Evolutionary conservation across 2,797 vertebrate species (phyloP).

Genomic region (Amblyraja radiata): DNA sequence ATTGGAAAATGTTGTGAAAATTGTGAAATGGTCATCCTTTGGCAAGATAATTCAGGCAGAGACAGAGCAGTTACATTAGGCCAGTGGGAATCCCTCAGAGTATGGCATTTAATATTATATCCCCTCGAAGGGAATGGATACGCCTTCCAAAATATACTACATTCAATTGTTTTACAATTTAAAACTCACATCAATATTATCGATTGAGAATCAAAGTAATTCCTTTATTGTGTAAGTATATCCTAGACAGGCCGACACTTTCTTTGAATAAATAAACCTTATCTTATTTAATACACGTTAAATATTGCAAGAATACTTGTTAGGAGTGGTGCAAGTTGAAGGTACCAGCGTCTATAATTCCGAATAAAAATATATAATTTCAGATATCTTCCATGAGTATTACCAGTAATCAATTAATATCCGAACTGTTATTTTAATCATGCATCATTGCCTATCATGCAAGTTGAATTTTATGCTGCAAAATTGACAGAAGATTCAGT

Average conservation of each 20-base stretch:
- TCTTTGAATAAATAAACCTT: background rate
- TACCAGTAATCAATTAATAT: background rate
- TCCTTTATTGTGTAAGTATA: background rate
- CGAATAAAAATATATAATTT: background rate
- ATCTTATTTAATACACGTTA: background rate
- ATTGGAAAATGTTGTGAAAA: background rate
- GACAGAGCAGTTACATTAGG: background rate
- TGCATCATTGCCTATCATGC: background rate
- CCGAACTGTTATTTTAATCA: background rate
- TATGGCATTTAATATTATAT: background rate
- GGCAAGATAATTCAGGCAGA: background rate
- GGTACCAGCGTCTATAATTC: background rate
- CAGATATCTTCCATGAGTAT: background rate
- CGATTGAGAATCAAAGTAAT: background rate
- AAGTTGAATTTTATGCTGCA: background rate
- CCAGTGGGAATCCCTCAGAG: background rate
- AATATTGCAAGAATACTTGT: background rate
- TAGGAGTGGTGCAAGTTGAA: background rate
- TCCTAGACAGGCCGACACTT: background rate
- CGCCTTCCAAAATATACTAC: background rate
- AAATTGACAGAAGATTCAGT: background rate
- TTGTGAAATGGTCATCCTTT: background rate
- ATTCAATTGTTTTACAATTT: background rate
- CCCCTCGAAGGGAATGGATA: background rate
- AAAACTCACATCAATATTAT: background rate